phyloP scores from a whole-genome alignment of 64 coral and sea anemone genomes.

The Montipora cactus region DNA sequence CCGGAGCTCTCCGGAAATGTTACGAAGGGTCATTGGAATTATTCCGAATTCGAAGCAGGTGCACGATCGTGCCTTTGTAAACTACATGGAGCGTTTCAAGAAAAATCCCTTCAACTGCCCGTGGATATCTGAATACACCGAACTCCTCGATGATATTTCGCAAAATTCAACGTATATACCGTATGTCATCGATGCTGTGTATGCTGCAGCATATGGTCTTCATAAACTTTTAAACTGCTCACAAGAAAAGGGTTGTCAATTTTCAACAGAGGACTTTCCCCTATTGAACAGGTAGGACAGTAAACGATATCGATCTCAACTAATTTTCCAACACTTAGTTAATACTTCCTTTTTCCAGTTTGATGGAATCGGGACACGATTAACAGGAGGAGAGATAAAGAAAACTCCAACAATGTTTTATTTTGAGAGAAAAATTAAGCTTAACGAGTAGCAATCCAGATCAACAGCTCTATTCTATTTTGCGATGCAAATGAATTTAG shows the following conservation, averaged over 20 bases:
- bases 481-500: no score
- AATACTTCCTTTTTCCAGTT: no score
- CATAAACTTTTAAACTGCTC: constrained; percentile 78
- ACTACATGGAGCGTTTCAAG: not conserved
- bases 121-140: constrained; percentile 55
- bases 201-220: constrained; percentile 80
- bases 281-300: constrained; percentile 58
- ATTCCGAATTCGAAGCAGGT: constrained; percentile 31
- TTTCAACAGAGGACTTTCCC: constrained; percentile 49
- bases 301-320: not conserved
- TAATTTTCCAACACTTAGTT: not conserved
- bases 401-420: no score
- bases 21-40: constrained; percentile 73
- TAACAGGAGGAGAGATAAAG: no score
- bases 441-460: no score
- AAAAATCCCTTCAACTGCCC: not conserved
- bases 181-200: constrained; percentile 85
- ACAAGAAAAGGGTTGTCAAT: constrained; percentile 41
- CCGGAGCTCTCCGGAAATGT: constrained; percentile 62
- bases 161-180: constrained; percentile 58
- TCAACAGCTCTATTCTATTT: no score
- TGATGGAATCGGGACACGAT: no score
- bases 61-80: not conserved
- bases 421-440: no score
- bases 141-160: not conserved